Evolutionary conservation across 2,113 vertebrate genomes (phyloP).

Genomic region (Notarius quadriscutis): DNA sequence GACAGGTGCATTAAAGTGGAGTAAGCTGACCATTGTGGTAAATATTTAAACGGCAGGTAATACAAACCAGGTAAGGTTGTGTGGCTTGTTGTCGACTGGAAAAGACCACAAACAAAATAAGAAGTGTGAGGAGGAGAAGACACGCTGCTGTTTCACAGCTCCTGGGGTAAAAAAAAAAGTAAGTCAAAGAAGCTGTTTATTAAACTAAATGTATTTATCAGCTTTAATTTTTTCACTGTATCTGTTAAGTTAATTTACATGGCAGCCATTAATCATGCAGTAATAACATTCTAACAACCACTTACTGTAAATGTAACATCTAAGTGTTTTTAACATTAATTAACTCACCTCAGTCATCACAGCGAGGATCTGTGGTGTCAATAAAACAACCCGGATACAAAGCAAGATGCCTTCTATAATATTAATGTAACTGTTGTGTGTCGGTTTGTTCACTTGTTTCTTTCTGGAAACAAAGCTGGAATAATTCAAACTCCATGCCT

Average conservation of each 20-base stretch:
- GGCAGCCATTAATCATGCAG: no score
- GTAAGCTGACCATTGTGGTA: neutral
- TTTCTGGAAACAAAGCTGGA: neutral
- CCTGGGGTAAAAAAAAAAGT: neutral
- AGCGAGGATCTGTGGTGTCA: neutral
- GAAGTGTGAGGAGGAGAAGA: neutral
- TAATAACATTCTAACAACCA: neutral
- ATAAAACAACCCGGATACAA: neutral
- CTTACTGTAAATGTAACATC: no score
- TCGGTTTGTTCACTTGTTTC: neutral
- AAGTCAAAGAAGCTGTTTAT: neutral
- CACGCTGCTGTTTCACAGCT: neutral
- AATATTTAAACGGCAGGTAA: conserved; percentile 6
- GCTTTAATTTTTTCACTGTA: neutral
- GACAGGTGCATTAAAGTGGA: neutral
- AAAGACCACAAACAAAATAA: neutral
- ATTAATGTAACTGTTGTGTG: no score
- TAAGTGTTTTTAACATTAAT: neutral
- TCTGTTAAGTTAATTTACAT: neutral
- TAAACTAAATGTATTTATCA: neutral
- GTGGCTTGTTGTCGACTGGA: neutral
- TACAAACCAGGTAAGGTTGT: neutral
- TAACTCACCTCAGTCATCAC: neutral
- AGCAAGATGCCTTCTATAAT: neutral
- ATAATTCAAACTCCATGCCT: neutral